Evolutionary conservation across 2,113 vertebrate genomes (phyloP), one percentile per base, ranked within the genome.

Genomic region (Tupaia tana): DNA sequence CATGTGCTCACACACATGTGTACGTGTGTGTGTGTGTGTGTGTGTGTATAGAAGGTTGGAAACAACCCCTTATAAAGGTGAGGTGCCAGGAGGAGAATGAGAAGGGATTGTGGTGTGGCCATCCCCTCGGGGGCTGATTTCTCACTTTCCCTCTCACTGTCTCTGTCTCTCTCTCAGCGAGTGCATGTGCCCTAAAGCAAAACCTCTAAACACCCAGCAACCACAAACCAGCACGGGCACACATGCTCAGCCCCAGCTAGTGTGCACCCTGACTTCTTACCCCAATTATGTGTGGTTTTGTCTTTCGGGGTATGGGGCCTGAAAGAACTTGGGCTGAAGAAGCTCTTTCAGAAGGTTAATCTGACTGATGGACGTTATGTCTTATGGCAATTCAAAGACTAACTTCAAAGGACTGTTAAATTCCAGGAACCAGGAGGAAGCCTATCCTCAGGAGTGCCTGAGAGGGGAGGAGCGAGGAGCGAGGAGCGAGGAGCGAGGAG

Each of bases 321-420:
- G 25, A 56, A 95, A 89, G 83, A 92, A 96, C 58, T 8, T 20
- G 61, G 29, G 34, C 19, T 90, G 31, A 88, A 77, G 13, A 31
- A 58, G 81, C 43, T 71, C 20, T n/a, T 66, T 66, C 52, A 78
- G 63, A 67, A 54, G 73, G 83, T 81, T 61, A 69, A 34, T 69
- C 54, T 56, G 29, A 69, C 22, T 4, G 54, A 58, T 12, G 43
- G 77, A 9, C 2, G 52, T 58, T 4, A 22, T 3, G 25, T 27
- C 69, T 64, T 56, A 67, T 63, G 59, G 54, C 75, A 73, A 83
- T 54, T 31, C 70, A 61, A 54, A 79, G 71, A 31, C 2, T 59
- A 34, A 54, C 70, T 31, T 86, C 69, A 59, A 73, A 70, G n/a
- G 73, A 73, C 67, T n/a, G 6, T 58, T 43, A 66, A 31, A 24